Evolutionary conservation across 2,113 vertebrate genomes (phyloP), one percentile per base, ranked within the genome.

Genomic region (Maccullochella peelii): DNA sequence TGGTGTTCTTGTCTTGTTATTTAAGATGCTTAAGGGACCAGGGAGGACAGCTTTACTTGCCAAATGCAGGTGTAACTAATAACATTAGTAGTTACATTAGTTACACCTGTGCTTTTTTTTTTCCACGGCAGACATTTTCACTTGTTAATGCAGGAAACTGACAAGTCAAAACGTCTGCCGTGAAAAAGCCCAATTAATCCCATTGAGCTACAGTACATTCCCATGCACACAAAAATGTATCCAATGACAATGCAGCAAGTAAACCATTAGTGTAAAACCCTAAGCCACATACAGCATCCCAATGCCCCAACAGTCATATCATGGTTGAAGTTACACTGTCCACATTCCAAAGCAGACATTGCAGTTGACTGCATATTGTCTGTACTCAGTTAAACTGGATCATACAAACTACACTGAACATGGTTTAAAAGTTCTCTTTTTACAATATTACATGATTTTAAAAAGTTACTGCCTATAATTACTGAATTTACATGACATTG

Each of bases 381-480:
- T 68, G 8, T 54, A 25, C 42, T 69, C 18, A 27, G n/a, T 38
- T 10, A 77, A 73, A 63, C 6, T 42, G 8, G 44, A 76, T 80
- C 69, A 72, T 42, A 63, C 7, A 42, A 59, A 36, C 16, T 72
- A 54, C 47, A 69, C 11, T 72, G 14, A 77, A 62, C 27, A 73
- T 30, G 16, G 16, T 75, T 68, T 57, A 5, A 69, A 73, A 9
- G 2, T 33, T 0, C 8, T 27, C 59, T 52, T 61, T 66, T 57
- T 52, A 10, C 57, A 40, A 33, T 44, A 68, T 68, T n/a, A 68
- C 15, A 58, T 55, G 25, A 57, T 50, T 63, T 73, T 50, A 38
- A 63, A 77, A 69, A 76, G n/a, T 18, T 62, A 40, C 18, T 66
- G 42, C 30, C 27, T 33, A 67, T 67, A 86, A 86, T 80, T 63